Base-by-base conservation (phyloP, 2,888 invertebrate genomes). In the Octodonta nipae region DNA sequence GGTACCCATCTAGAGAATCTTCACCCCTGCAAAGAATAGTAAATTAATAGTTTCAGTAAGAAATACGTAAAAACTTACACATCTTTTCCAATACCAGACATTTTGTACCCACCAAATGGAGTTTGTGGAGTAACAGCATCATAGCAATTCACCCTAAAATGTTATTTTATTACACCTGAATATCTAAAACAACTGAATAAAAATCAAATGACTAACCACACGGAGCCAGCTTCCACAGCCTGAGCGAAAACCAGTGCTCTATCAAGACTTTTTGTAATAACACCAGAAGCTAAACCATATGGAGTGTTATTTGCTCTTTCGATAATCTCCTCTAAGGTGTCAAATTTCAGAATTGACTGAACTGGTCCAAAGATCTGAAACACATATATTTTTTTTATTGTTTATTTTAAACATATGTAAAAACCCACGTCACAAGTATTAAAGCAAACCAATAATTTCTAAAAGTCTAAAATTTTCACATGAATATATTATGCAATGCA, bases 311-410 rank as follows among this genome's bases (percentile, higher is more conserved):
- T 91, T 5, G 87, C 83, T 43, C 87, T 68, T 39, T 81, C 76
- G 33, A 89, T 75, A 1, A 79, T 83, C 60, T 91, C 89, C 1
- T 78, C 77, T 27, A 83, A 51, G 1, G 73, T 73, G 24, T 77
- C 75, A 50, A 88, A 89, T 58, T 84, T 85, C 22, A 88, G 64
- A 46, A 89, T 84, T 33, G 75, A 75, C 60, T 87, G 86, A 1
- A 89, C 89, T 0, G 89, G 89, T 0, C 89, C 89, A 55, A 91
- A 89, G 45, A 91, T 89, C 83, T 85, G 46, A 12, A 49, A n/a
- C n/a, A n/a, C n/a, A n/a, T n/a, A n/a, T n/a, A n/a, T n/a, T n/a
- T n/a, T n/a, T n/a, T n/a, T n/a, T n/a, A n/a, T n/a, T n/a, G n/a
- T n/a, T n/a, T n/a, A n/a, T n/a, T n/a, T n/a, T n/a, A n/a, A n/a